Evolutionary conservation across 1,140 invertebrate genomes (phyloP).

Genomic region (Drosophila aff.): DNA sequence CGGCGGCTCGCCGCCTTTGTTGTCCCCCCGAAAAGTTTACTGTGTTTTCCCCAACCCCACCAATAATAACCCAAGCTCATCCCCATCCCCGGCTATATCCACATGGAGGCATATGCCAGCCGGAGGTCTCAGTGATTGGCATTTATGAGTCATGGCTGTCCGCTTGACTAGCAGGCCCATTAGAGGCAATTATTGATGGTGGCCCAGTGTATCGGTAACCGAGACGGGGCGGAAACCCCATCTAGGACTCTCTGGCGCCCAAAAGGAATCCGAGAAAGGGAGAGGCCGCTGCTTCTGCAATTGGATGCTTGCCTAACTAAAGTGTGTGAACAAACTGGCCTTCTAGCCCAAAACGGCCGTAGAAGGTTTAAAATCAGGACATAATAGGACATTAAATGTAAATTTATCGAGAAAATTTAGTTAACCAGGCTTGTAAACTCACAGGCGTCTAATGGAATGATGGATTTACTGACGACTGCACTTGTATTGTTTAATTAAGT

Average conservation of each 20-base stretch:
- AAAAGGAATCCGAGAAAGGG: not conserved
- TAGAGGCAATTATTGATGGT: slow-evolving; percentile 41
- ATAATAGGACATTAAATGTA: not conserved
- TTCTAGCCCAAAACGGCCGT: no score
- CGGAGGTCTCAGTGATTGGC: slow-evolving; percentile 39
- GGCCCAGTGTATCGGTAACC: not conserved
- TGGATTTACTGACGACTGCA: not conserved
- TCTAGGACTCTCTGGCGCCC: slow-evolving; percentile 5
- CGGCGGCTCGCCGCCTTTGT: not conserved
- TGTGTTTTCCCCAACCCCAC: slow-evolving; percentile 15
- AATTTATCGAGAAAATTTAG: not conserved
- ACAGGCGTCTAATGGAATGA: not conserved
- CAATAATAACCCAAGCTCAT: not conserved
- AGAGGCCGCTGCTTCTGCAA: no score
- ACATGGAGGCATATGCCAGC: slow-evolving; percentile 6
- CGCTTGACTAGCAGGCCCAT: slow-evolving; percentile 27
- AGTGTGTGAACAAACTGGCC: not conserved
- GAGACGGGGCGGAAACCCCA: not conserved
- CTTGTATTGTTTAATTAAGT: slow-evolving; percentile 1
- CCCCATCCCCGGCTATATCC: not conserved
- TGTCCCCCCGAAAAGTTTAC: slow-evolving; percentile 18
- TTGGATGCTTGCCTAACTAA: not conserved
- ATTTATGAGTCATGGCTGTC: slow-evolving; percentile 43
- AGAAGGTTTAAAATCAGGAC: not conserved
- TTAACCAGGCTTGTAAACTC: not conserved